A percentile compares a stretch with the other conserved stretches of the same genome.
Conservation (phyloP, 2,113 vertebrate genomes). For the Sceloporus undulatus region DNA sequence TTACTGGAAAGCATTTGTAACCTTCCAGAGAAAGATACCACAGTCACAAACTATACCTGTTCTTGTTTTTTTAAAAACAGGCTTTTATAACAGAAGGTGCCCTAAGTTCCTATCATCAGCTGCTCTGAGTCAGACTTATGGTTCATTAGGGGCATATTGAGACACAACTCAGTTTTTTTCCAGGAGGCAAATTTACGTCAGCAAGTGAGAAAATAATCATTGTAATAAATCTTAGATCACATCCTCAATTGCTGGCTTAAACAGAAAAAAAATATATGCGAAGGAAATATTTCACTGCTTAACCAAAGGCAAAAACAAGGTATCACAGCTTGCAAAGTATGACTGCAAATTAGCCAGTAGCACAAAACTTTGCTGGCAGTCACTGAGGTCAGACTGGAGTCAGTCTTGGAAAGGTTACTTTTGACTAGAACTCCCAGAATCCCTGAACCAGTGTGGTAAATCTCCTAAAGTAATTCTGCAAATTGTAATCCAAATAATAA, state of each 20-base stretch:
- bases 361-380: background rate
- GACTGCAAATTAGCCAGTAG: background rate
- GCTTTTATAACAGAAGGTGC: slow-evolving; percentile 42
- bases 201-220: slow-evolving; percentile 76
- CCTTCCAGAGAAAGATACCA: slow-evolving; percentile 46
- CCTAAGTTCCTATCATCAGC: slow-evolving; percentile 62
- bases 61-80: slow-evolving; percentile 46
- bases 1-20: slow-evolving; percentile 56
- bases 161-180: slow-evolving; percentile 78
- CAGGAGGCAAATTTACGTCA: slow-evolving; percentile 82
- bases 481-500: too few relatives aligned
- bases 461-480: too few relatives aligned
- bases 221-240: slow-evolving; percentile 69
- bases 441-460: too few relatives aligned
- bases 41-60: slow-evolving; percentile 50
- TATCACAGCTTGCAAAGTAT: slow-evolving; percentile 1
- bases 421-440: background rate
- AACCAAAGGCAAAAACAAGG: slow-evolving; percentile 29
- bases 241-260: slow-evolving; percentile 47
- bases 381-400: background rate
- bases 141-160: slow-evolving; percentile 76
- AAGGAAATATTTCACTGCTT: slow-evolving; percentile 49
- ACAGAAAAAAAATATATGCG: slow-evolving; percentile 21
- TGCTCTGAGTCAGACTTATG: slow-evolving; percentile 78
- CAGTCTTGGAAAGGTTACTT: background rate